Conservation (phyloP, 2,888 invertebrate genomes). For the Limnephilus marmoratus region DNA sequence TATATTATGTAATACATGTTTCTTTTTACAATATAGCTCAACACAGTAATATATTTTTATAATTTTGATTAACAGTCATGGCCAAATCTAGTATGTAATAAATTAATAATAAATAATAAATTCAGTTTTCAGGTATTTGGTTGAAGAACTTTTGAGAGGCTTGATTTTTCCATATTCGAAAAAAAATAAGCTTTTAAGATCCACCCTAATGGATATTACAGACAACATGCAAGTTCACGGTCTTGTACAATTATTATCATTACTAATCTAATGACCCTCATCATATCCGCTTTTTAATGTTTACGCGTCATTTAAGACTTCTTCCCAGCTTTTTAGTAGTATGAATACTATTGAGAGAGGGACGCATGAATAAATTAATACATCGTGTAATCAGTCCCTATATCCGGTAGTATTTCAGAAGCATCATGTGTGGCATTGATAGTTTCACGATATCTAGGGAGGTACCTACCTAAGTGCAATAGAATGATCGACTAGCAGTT, state of each 20-base stretch:
- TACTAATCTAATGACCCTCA: constrained; percentile 13
- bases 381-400: background rate
- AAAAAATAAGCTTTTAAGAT: too few species aligned
- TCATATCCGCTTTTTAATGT: constrained; percentile 21
- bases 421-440: background rate
- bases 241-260: background rate
- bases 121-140: too few species aligned
- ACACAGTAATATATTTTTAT: too few species aligned
- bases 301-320: background rate
- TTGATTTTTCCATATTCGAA: too few species aligned
- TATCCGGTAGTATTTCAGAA: background rate
- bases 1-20: too few species aligned
- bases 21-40: too few species aligned
- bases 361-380: background rate
- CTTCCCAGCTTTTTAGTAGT: background rate
- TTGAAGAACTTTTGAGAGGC: too few species aligned
- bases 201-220: background rate
- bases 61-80: too few species aligned
- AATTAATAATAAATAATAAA: too few species aligned
- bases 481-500: background rate
- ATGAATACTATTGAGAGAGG: constrained; percentile 2
- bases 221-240: constrained; percentile 12
- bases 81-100: too few species aligned
- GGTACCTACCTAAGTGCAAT: background rate
- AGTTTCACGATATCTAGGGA: background rate